phyloP scores from a whole-genome alignment of 1,140 invertebrate genomes.

The Listronotus oregonensis region DNA sequence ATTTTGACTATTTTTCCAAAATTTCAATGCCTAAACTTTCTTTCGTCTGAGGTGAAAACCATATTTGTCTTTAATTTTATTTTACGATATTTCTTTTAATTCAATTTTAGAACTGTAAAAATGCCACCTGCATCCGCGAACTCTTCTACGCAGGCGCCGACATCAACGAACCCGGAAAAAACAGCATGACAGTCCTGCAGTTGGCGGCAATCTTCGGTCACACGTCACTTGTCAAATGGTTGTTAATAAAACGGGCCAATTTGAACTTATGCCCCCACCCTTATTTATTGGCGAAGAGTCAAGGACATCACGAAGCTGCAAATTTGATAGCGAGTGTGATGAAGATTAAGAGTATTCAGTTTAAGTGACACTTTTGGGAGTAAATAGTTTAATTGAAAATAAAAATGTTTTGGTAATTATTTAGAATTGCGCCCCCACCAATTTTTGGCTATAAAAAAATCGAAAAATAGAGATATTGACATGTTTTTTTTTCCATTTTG shows the following conservation, averaged over 20 bases:
- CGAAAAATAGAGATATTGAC: too few species aligned
- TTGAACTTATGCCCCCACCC: constrained; percentile 36
- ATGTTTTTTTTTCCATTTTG: too few species aligned
- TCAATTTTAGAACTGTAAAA: constrained; percentile 31
- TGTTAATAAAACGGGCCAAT: constrained; percentile 45
- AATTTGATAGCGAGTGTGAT: constrained; percentile 16
- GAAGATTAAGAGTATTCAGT: constrained; percentile 17
- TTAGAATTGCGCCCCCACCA: too few species aligned
- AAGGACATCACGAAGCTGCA: constrained; percentile 36
- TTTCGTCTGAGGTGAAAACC: too few species aligned
- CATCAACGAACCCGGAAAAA: constrained; percentile 42
- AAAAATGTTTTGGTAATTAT: background rate
- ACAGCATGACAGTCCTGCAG: constrained; percentile 44
- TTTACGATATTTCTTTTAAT: too few species aligned
- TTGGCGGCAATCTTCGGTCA: constrained; percentile 50
- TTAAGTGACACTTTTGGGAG: constrained; percentile 1
- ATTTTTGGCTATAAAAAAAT: too few species aligned
- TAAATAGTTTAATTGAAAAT: too few species aligned
- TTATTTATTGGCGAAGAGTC: constrained; percentile 35
- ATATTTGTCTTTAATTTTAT: too few species aligned
- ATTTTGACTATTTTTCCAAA: too few species aligned
- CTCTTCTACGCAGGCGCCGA: constrained; percentile 49
- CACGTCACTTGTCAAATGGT: constrained; percentile 45
- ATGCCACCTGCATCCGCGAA: constrained; percentile 49
- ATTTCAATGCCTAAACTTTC: too few species aligned